Conservation (phyloP, 2,113 vertebrate species). For the Cyprinus carpio region DNA sequence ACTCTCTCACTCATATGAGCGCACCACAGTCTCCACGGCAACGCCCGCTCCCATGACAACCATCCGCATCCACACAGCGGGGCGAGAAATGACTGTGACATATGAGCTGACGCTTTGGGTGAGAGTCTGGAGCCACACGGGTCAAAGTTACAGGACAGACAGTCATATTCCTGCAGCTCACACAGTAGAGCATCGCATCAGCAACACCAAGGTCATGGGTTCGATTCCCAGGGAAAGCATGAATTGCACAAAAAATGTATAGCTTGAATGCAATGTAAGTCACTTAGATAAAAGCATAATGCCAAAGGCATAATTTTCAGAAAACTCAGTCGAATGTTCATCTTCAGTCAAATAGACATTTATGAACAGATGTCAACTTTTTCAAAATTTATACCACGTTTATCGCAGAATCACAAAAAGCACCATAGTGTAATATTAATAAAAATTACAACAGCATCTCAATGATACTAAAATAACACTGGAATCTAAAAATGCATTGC, state of each 20-base stretch:
- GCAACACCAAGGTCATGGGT: neutral
- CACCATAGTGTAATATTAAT: neutral
- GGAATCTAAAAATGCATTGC: neutral
- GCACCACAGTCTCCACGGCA: slow-evolving; percentile 21
- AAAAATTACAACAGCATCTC: neutral
- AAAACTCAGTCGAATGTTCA: neutral
- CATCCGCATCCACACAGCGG: slow-evolving; percentile 4
- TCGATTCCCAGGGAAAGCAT: neutral
- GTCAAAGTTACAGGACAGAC: neutral
- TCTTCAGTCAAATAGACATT: neutral
- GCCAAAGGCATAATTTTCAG: neutral
- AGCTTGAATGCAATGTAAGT: neutral
- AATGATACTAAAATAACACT: neutral
- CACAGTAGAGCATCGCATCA: neutral
- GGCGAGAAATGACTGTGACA: slow-evolving; percentile 36
- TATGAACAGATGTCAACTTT: neutral
- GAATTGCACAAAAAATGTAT: neutral
- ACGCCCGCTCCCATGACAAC: slow-evolving; percentile 44
- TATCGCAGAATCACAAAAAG: neutral
- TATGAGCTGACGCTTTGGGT: slow-evolving; percentile 2
- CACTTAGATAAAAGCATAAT: neutral
- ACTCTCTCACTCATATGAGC: slow-evolving; percentile 6
- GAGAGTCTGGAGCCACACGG: neutral
- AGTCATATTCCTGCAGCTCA: neutral
- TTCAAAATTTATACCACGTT: neutral